phyloP scores from a whole-genome alignment of 2,888 invertebrate species.

The Acleris literana region DNA sequence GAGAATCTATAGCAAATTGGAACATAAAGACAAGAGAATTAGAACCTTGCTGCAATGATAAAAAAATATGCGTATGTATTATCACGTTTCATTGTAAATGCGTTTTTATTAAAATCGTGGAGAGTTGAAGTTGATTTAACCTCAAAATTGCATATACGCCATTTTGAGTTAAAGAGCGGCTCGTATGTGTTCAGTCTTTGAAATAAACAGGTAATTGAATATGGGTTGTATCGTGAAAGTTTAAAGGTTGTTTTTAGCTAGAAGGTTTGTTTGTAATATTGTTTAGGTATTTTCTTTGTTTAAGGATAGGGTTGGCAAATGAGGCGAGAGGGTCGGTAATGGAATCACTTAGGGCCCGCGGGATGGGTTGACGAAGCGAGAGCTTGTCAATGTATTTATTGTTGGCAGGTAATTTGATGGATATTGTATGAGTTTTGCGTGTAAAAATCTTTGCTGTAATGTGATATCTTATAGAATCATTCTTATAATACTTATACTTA shows the following conservation, averaged over 20 bases:
- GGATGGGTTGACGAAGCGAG: slow-evolving; percentile 2
- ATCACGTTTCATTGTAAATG: too few species aligned
- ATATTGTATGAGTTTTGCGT: too few species aligned
- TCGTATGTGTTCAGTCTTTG: too few species aligned
- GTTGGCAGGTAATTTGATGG: slow-evolving; percentile 2
- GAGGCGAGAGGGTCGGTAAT: slow-evolving; percentile 24
- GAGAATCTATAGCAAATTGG: background rate
- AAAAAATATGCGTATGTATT: too few species aligned
- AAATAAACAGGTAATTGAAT: too few species aligned
- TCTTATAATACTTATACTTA: too few species aligned
- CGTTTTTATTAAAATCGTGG: too few species aligned
- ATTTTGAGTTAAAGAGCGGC: too few species aligned
- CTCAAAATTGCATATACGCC: too few species aligned
- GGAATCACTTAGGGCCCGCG: slow-evolving; percentile 22
- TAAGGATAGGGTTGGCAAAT: slow-evolving; percentile 26
- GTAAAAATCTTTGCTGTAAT: too few species aligned
- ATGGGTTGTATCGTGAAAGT: background rate
- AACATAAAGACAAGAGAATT: background rate
- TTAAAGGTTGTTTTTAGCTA: background rate
- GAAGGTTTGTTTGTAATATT: slow-evolving; percentile 3
- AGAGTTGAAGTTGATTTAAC: too few species aligned
- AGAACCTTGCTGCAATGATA: background rate
- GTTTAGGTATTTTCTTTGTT: slow-evolving; percentile 22
- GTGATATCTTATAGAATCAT: too few species aligned
- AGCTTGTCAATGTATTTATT: slow-evolving; percentile 22